Conservation (phyloP, 2,888 invertebrate species). For the Drosophila niveifrons region DNA sequence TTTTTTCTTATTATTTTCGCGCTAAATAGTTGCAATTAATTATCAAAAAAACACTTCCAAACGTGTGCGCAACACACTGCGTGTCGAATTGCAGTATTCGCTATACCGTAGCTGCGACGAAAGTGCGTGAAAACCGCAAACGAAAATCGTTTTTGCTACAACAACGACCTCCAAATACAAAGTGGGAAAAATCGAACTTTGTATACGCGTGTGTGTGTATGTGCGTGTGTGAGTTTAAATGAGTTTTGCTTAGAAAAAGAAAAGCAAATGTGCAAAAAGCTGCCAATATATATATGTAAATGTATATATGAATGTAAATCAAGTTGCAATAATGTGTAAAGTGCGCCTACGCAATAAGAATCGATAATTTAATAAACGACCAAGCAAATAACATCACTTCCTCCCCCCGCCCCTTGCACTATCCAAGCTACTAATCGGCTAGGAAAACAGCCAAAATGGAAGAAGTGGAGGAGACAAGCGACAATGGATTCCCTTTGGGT, state of each 20-base stretch:
- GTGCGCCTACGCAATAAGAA: conserved; percentile 36
- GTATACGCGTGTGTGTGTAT: conserved; percentile 51
- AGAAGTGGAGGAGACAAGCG: conserved; percentile 73
- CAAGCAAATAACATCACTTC: conserved; percentile 22
- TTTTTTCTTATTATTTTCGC: conserved; percentile 51
- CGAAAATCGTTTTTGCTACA: conserved; percentile 53
- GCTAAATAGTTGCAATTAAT: conserved; percentile 54
- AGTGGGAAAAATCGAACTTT: conserved; percentile 80
- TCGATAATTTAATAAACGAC: conserved; percentile 48
- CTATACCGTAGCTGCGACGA: conserved; percentile 19
- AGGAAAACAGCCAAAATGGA: conserved; percentile 56
- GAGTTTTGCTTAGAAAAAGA: conserved; percentile 48
- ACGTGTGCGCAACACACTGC: conserved; percentile 17
- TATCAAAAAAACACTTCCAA: conserved; percentile 37
- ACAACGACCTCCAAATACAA: conserved; percentile 69
- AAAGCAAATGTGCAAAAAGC: conserved; percentile 54
- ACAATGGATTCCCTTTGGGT: conserved; percentile 74
- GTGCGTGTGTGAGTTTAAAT: conserved; percentile 43
- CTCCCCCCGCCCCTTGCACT: conserved; percentile 1
- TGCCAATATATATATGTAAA: conserved; percentile 36
- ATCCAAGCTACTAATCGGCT: background rate
- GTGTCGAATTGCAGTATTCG: conserved; percentile 29
- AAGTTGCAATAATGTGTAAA: conserved; percentile 43
- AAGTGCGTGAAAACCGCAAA: conserved; percentile 44
- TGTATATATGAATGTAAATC: conserved; percentile 32